phyloP scores from a whole-genome alignment of 2,797 vertebrate species.

The Takifugu ocellatus region DNA sequence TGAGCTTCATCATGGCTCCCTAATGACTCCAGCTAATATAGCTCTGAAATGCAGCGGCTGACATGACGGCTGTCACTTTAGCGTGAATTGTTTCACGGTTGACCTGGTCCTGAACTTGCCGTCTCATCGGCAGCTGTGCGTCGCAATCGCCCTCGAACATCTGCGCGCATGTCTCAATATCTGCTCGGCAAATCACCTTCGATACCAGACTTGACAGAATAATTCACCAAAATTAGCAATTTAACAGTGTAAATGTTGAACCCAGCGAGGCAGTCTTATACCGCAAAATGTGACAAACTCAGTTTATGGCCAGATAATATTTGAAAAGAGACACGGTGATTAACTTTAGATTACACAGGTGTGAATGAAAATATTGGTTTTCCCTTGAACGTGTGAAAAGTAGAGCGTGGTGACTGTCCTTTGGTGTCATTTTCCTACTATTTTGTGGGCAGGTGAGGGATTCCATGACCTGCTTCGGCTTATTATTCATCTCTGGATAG shows the following conservation, averaged over 20 bases:
- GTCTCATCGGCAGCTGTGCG: slow-evolving; percentile 41
- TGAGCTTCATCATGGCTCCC: slow-evolving; percentile 30
- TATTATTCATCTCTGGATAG: no score
- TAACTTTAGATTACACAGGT: no score
- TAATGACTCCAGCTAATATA: slow-evolving; percentile 51
- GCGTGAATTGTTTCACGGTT: slow-evolving; percentile 58
- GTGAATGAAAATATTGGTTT: no score
- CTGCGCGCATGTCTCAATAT: slow-evolving; percentile 22
- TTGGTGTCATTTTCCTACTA: no score
- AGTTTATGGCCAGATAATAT: no score
- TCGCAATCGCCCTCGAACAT: slow-evolving; percentile 46
- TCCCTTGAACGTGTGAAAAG: no score
- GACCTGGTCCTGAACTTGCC: slow-evolving; percentile 58
- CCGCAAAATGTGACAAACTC: no score
- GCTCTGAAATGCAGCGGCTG: slow-evolving; percentile 41
- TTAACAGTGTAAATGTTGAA: background rate
- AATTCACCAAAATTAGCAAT: slow-evolving; percentile 37
- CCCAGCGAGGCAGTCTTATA: no score
- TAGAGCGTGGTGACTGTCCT: no score
- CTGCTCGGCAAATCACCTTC: slow-evolving; percentile 35
- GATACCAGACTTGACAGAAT: slow-evolving; percentile 18
- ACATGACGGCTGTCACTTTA: slow-evolving; percentile 49
- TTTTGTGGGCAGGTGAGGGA: no score
- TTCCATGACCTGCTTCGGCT: no score
- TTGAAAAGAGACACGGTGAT: no score